Conservation (phyloP, 1,140 invertebrate genomes). For the Metopolophium dirhodum region DNA sequence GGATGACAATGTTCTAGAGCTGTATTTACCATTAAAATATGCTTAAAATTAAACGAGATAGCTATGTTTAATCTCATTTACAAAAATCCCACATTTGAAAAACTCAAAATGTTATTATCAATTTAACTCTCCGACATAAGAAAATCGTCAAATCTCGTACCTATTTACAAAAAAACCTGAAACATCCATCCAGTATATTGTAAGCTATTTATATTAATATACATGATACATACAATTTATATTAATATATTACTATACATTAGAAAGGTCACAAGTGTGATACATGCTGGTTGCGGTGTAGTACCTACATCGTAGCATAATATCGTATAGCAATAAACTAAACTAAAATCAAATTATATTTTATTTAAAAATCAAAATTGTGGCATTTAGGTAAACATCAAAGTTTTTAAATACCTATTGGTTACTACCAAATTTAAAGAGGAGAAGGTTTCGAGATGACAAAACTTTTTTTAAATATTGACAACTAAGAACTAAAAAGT, state of each 20-base stretch:
- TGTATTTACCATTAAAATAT: background rate
- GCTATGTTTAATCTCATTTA: background rate
- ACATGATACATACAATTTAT: too few relatives aligned
- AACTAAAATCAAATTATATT: background rate
- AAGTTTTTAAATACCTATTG: background rate
- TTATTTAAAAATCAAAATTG: background rate
- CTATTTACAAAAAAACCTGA: background rate
- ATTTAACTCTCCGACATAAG: background rate
- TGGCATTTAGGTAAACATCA: background rate
- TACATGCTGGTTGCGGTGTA: background rate
- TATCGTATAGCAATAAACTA: background rate
- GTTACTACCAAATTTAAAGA: too few relatives aligned
- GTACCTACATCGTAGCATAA: too few relatives aligned
- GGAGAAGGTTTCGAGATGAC: background rate
- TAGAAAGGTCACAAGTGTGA: background rate
- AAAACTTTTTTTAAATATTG: background rate
- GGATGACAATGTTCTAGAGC: background rate
- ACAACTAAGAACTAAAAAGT: background rate
- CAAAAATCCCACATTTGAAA: background rate
- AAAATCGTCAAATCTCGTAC: background rate
- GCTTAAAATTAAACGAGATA: background rate
- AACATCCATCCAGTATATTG: background rate
- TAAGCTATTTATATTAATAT: background rate
- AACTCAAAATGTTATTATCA: background rate
- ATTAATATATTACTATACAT: background rate